Base-by-base conservation (phyloP, 2,888 invertebrate genomes). In the Drosophila lutescens region DNA sequence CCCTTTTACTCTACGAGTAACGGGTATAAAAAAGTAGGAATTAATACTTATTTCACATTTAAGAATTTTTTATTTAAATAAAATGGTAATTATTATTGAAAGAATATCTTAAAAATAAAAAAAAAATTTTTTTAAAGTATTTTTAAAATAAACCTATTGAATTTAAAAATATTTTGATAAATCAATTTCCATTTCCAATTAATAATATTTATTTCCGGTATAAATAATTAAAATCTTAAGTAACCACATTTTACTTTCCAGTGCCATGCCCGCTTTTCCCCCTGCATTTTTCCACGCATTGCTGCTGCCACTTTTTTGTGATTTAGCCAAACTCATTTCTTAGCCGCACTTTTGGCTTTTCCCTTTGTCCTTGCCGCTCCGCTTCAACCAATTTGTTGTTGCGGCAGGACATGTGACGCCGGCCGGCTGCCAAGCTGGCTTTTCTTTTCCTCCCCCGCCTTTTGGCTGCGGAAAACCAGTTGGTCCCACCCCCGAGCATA, bases 331-430 rank as follows among this genome's bases (percentile, higher is more conserved):
- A 62, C 63, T 62, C 47, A 62, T 72, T 57, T 47, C 69, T 58
- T 50, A 60, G 54, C 50, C 74, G 71, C 63, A 63, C 51, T 73
- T 73, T 73, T 57, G 50, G 56, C 56, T 58, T 58, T 54, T 57
- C 43, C 53, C 44, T 43, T 58, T 59, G 60, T 50, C 44, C 62
- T 53, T 71, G 63, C 60, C 23, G 58, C 36, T 43, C 55, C 54
- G 57, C 72, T 75, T 69, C 66, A 75, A 72, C 77, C 70, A 66
- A 86, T 86, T 86, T 88, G 86, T 79, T 79, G 76, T 82, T 85
- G 79, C 56, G 67, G 72, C 79, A 77, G 79, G 78, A 84, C 68
- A 84, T 78, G 76, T 76, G 74, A 79, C 76, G 86, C 78, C 76
- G 79, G 71, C 55, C 68, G 59, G 63, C 63, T 56, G 47, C 49